Conservation (phyloP, 2,888 invertebrate genomes). For the Chymomyza procnemis region DNA sequence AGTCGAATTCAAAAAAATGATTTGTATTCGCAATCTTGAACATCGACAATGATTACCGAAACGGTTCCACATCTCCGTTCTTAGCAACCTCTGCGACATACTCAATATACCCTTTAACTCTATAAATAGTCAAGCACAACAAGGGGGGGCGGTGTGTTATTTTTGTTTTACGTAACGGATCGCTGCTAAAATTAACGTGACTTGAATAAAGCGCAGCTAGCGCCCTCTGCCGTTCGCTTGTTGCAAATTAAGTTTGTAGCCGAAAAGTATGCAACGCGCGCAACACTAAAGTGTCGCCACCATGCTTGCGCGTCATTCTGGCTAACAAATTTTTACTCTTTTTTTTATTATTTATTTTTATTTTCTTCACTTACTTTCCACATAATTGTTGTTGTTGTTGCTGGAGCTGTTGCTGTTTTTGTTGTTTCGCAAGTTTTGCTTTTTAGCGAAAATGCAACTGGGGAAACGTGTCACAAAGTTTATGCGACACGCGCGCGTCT, state of each 20-base stretch:
- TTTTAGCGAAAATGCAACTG: conserved; percentile 54
- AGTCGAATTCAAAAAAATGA: no score
- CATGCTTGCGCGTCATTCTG: not conserved
- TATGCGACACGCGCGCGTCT: conserved; percentile 50
- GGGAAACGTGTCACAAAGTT: conserved; percentile 69
- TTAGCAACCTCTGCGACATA: conserved; percentile 7
- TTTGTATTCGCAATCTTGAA: no score
- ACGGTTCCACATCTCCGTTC: not conserved
- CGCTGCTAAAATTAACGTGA: conserved; percentile 66
- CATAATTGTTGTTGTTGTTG: not conserved
- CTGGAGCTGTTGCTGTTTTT: not conserved
- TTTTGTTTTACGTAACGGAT: conserved; percentile 52
- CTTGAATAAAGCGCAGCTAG: conserved; percentile 50
- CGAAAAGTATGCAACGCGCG: conserved; percentile 62
- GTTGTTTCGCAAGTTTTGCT: not conserved
- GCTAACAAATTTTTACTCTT: not conserved
- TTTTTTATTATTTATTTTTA: not conserved
- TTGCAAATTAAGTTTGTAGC: conserved; percentile 36
- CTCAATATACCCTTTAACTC: conserved; percentile 5
- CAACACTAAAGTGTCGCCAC: conserved; percentile 61
- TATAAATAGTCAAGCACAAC: not conserved
- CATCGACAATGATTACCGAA: no score
- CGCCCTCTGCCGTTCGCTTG: conserved; percentile 1
- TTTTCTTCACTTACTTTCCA: not conserved
- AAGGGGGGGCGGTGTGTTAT: conserved; percentile 4